These are phyloP conservation scores for Gambusia holbrooki DNA, from an alignment of 2,113 vertebrate species.

Conservation along the genomic window DNA sequence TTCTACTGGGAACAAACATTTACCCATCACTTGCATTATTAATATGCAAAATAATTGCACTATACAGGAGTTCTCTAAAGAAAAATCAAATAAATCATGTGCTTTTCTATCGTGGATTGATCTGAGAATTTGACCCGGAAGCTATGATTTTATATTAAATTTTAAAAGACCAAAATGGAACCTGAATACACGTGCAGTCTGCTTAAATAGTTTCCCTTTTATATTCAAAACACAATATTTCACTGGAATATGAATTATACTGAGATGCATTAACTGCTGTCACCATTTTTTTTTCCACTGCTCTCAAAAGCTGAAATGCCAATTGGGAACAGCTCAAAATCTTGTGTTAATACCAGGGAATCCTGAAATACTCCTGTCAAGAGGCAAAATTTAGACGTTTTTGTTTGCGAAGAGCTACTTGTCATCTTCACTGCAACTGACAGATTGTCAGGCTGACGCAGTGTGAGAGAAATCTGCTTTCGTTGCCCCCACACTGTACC, in stretches of 20 bases:
- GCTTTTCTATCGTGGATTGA: not conserved
- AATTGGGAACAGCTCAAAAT: not conserved
- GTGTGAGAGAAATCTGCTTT: slow-evolving; percentile 40
- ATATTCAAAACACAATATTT: not conserved
- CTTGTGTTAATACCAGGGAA: not conserved
- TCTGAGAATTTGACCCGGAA: not conserved
- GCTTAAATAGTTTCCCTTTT: slow-evolving; percentile 15
- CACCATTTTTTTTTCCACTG: not conserved
- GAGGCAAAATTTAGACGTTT: not conserved
- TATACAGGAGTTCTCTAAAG: too few relatives aligned
- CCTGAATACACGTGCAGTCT: slow-evolving; percentile 10
- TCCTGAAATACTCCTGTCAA: not conserved
- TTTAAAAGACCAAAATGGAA: slow-evolving; percentile 1
- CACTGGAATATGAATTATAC: not conserved
- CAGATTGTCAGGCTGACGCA: slow-evolving; percentile 25
- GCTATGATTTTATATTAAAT: slow-evolving; percentile 9
- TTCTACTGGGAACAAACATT: too few relatives aligned
- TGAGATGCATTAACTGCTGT: slow-evolving; percentile 6
- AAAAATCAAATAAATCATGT: too few relatives aligned
- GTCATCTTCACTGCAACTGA: slow-evolving; percentile 18
- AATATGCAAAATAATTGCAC: too few relatives aligned
- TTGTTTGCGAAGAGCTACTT: not conserved
- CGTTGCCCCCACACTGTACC: slow-evolving; percentile 26
- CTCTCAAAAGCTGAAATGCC: slow-evolving; percentile 5
- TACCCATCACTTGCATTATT: too few relatives aligned